phyloP scores from a whole-genome alignment of 2,113 vertebrate genomes.

The Catharus minimus region DNA sequence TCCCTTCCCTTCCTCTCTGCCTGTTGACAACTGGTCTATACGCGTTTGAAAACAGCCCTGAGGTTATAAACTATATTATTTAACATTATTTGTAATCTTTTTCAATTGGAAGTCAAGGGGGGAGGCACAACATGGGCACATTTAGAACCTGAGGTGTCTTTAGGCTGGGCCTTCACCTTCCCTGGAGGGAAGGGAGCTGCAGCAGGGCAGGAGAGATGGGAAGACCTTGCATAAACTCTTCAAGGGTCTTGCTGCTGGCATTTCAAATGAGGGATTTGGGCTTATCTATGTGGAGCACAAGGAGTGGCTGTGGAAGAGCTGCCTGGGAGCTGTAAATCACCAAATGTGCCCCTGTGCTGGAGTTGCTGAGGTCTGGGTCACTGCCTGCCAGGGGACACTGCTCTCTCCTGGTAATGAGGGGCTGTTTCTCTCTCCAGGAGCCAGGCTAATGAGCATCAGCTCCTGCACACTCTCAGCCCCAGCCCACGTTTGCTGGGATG shows the following conservation, averaged over 20 bases:
- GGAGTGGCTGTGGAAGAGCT: neutral
- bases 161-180: conserved; percentile 19
- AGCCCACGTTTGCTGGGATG: neutral
- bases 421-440: neutral
- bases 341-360: neutral
- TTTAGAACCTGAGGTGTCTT: conserved; percentile 11
- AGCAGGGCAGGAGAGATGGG: neutral
- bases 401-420: neutral
- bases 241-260: neutral
- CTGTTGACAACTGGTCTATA: conserved; percentile 76
- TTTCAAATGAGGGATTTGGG: neutral
- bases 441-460: neutral
- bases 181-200: conserved; percentile 52
- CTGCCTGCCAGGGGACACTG: neutral
- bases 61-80: conserved; percentile 82
- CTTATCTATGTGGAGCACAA: neutral
- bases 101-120: conserved; percentile 69
- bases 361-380: neutral
- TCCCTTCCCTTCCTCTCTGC: conserved; percentile 79
- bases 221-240: conserved; percentile 11
- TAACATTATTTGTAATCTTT: conserved; percentile 79
- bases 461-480: neutral
- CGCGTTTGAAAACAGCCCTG: conserved; percentile 76
- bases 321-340: neutral
- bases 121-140: neutral